phyloP scores from a whole-genome alignment of 2,113 vertebrate species.

The Nesogale talazaci region DNA sequence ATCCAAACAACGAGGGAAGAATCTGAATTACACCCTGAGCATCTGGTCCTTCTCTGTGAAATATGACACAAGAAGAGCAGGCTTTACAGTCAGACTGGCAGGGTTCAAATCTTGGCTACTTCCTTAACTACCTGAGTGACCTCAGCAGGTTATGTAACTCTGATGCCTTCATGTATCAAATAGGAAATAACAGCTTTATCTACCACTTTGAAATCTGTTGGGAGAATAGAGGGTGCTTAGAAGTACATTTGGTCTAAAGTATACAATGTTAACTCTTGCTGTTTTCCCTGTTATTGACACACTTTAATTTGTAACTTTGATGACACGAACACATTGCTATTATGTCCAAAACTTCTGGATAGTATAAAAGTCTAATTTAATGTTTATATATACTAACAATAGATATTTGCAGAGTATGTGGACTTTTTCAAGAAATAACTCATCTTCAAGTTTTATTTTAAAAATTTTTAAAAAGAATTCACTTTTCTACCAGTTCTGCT shows the following conservation, averaged over 20 bases:
- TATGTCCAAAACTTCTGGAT: constrained; percentile 37
- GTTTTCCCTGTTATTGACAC: background rate
- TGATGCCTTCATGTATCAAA: background rate
- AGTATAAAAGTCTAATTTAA: constrained; percentile 44
- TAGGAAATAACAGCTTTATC: background rate
- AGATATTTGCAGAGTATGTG: constrained; percentile 47
- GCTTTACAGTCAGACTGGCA: background rate
- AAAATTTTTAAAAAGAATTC: constrained; percentile 47
- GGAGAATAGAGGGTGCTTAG: background rate
- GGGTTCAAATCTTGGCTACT: background rate
- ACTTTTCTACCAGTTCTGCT: constrained; percentile 29
- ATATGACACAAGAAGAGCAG: background rate
- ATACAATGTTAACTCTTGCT: constrained; percentile 1
- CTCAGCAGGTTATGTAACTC: background rate
- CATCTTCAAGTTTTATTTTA: background rate
- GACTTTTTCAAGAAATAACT: constrained; percentile 49
- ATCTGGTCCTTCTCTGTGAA: background rate
- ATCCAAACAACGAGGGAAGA: constrained; percentile 34
- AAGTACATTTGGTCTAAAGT: background rate
- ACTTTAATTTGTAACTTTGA: background rate
- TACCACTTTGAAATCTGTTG: background rate
- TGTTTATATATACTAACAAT: constrained; percentile 10
- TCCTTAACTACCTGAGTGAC: background rate
- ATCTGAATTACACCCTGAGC: background rate
- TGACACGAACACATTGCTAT: background rate